These are phyloP conservation scores for Macaca fascicularis DNA, from an alignment of 2,113 vertebrate species.

Conservation along the genomic window DNA sequence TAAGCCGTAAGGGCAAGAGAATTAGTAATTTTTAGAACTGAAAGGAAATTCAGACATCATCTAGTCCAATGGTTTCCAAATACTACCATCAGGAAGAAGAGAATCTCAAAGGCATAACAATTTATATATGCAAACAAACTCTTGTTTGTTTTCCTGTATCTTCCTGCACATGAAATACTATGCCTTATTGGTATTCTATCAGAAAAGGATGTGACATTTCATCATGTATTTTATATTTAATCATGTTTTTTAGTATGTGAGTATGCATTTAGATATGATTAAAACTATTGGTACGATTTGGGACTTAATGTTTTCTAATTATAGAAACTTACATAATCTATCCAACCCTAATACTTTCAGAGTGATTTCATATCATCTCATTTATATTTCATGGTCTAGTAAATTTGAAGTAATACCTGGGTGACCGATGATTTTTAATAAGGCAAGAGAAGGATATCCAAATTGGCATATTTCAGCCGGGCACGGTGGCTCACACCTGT, in stretches of 20 bases:
- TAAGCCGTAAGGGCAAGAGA: constrained; percentile 4
- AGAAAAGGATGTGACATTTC: constrained; percentile 23
- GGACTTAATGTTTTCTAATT: constrained; percentile 34
- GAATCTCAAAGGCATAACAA: not conserved
- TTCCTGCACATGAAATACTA: not conserved
- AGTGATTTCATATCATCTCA: constrained; percentile 23
- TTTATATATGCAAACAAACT: not conserved
- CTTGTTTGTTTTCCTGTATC: not conserved
- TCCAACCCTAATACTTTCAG: constrained; percentile 11
- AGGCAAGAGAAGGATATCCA: constrained; percentile 24
- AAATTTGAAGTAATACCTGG: not conserved
- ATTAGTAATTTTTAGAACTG: constrained; percentile 4
- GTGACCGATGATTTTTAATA: not conserved
- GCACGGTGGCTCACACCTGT: too few species aligned
- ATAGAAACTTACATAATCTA: constrained; percentile 49
- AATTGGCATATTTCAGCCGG: not conserved
- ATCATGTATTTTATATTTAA: constrained; percentile 25
- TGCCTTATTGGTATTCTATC: not conserved
- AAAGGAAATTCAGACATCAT: constrained; percentile 21
- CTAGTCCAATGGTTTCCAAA: constrained; percentile 38
- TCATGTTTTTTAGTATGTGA: constrained; percentile 5
- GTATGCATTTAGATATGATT: not conserved
- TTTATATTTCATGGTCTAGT: not conserved
- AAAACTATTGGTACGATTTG: constrained; percentile 14
- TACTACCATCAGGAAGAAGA: not conserved